Base-by-base conservation (phyloP, 2,113 vertebrate genomes). In the Pongo abelii region DNA sequence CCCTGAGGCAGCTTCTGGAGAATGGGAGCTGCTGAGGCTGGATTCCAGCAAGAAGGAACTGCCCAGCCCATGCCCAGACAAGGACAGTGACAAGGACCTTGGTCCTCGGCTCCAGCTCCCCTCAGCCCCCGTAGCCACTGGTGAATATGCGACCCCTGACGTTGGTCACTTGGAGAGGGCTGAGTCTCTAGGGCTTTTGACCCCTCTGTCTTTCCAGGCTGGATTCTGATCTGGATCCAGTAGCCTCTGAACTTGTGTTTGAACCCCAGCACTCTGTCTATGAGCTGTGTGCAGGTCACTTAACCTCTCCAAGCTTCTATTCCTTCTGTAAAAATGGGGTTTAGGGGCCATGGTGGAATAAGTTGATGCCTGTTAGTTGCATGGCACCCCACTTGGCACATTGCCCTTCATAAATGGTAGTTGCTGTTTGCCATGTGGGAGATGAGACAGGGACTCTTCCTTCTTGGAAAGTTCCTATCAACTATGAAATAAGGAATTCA, bases 1-100 rank as follows among this genome's bases (percentile, higher is more conserved):
- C 67, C 83, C 96, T 90, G 96, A 69, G 25, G 38, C 72, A 8
- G 46, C 85, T 43, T 96, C 98, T 0, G 87, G 96, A 27, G 99
- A 99, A 85, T 98, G 98, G 50, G 99, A 99, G 97, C 98, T 99
- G 22, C 85, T 99, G 83, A 98, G 99, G 89, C 98, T 98, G 80
- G 99, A 99, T 88, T 93, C 97, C 27, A 77, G 94, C 40, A 94
- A 96, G 78, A 98, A 98, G 30, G 97, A 97, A 64, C 94, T 94
- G 46, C 95, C 89, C 0, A 6, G 96, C 85, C 38, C 89, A 0
- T 22, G 74, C 43, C 57, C 27, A 23, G 97, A 46, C 91, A 98
- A 93, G 80, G 98, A 46, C 17, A 93, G 84, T 87, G 86, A 50
- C 13, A 77, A 20, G 81, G 87, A 93, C 84, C 84, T 92, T 2